A percentile compares a stretch with the other conserved stretches of the same genome.
These are phyloP conservation scores for Sepioteuthis lessoniana DNA, from an alignment of 2,888 invertebrate species.

Conservation along the genomic window DNA sequence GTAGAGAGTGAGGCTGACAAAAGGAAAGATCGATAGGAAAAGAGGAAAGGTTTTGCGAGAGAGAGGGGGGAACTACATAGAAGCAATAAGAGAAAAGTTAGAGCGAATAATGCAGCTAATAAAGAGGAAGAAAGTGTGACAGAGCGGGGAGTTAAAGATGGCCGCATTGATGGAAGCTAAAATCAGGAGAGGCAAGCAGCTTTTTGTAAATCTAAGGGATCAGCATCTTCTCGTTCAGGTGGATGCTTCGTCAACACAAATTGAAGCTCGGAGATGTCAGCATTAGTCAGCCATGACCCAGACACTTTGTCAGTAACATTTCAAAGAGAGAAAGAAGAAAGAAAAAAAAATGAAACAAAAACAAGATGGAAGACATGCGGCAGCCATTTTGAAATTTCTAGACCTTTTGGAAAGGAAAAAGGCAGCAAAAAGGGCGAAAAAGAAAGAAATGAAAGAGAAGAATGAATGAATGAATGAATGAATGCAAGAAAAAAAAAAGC, in stretches of 20 bases:
- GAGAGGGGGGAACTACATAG: not conserved
- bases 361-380: not conserved
- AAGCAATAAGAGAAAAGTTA: not conserved
- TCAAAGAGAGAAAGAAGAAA: not conserved
- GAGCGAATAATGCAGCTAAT: not conserved
- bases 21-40: too few species aligned
- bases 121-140: not conserved
- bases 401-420: not conserved
- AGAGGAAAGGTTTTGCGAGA: not conserved
- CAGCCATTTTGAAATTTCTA: not conserved
- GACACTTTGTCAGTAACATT: constrained; percentile 33
- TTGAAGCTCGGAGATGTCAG: not conserved
- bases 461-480: not conserved
- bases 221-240: not conserved
- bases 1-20: too few species aligned
- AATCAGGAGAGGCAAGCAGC: too few species aligned
- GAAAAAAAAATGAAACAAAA: not conserved
- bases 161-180: not conserved
- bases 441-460: not conserved
- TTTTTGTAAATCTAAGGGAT: not conserved
- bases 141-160: not conserved
- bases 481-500: too few species aligned
- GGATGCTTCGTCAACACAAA: constrained; percentile 33
- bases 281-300: constrained; percentile 33
- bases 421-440: not conserved